These are phyloP conservation scores for Sebastes jordani DNA, from an alignment of 2,797 vertebrate species.

Conservation along the genomic window DNA sequence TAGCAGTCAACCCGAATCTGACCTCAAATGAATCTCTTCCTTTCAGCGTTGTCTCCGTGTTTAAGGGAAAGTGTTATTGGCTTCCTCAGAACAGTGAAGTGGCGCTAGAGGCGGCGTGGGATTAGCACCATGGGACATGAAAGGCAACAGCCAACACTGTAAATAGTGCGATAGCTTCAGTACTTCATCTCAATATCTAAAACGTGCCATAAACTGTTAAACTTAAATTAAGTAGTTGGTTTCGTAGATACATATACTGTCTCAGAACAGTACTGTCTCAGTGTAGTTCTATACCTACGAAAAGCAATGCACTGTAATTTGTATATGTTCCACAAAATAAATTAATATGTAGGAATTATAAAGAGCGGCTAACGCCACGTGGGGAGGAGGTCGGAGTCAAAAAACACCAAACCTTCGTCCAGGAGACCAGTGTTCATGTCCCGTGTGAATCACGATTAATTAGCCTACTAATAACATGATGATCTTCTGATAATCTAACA, in stretches of 20 bases:
- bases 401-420: no score
- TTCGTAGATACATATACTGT: neutral
- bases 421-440: no score
- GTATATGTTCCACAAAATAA: no score
- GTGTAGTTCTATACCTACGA: no score
- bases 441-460: no score
- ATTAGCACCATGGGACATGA: slow-evolving; percentile 29
- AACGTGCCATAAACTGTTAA: neutral
- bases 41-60: neutral
- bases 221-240: neutral
- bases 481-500: no score
- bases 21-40: slow-evolving; percentile 33
- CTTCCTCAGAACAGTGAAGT: slow-evolving; percentile 13
- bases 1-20: slow-evolving; percentile 25
- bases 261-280: neutral
- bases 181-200: neutral
- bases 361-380: no score
- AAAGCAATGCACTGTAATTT: no score
- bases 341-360: no score
- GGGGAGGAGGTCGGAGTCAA: no score
- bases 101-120: slow-evolving; percentile 4
- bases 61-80: slow-evolving; percentile 26
- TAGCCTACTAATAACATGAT: no score
- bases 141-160: slow-evolving; percentile 9
- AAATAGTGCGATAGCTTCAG: neutral